Percentiles rank a stretch among this genome's conserved stretches.
Evolutionary conservation across 2,797 vertebrate species (phyloP).

Genomic region (Vespertilio murinus): DNA sequence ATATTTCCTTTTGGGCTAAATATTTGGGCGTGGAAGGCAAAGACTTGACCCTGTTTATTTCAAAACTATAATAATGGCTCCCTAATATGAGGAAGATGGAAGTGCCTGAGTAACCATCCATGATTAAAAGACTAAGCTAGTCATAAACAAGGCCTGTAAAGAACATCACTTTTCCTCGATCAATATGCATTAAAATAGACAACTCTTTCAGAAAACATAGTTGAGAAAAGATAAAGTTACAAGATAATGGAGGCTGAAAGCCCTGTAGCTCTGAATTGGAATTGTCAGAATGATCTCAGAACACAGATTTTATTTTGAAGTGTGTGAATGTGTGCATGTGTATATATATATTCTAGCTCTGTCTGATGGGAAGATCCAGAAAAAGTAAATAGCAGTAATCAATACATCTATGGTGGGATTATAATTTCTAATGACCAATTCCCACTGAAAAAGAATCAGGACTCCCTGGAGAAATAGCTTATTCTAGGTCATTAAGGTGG

Average conservation of each 20-base stretch:
- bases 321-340: rapidly evolving
- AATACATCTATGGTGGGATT: neutral
- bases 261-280: neutral
- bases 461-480: neutral
- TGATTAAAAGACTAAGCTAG: neutral
- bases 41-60: neutral
- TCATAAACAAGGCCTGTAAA: neutral
- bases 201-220: neutral
- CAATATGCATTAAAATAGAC: neutral
- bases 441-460: neutral
- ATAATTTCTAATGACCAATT: neutral
- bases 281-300: neutral
- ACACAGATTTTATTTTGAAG: neutral
- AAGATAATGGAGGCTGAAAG: neutral
- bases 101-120: neutral
- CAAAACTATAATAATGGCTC: neutral
- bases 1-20: neutral
- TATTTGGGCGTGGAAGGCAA: neutral
- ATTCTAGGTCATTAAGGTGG: neutral
- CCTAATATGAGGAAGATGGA: neutral
- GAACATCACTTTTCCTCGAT: neutral
- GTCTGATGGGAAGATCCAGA: neutral
- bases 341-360: neutral
- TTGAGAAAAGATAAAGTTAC: neutral
- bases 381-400: neutral